Percentiles rank a stretch among this genome's conserved stretches.
These are phyloP conservation scores for Aplysina aerophoba DNA, from an alignment of 37 sponge, comb jelly and placozoan genomes.

Conservation along the genomic window DNA sequence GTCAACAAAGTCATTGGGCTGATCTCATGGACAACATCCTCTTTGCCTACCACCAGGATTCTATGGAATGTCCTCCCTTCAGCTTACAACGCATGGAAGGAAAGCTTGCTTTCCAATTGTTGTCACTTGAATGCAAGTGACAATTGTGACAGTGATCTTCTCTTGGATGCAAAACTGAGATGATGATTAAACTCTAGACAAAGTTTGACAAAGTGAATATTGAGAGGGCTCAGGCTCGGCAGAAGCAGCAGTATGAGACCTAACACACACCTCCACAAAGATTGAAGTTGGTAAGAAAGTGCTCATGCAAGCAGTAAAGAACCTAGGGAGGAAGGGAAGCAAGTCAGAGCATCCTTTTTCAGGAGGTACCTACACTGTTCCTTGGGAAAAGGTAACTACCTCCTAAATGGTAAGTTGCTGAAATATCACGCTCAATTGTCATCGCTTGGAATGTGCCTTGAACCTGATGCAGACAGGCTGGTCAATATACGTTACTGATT, in stretches of 20 bases:
- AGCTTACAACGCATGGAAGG: no score
- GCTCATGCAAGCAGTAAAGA: constrained; percentile 8
- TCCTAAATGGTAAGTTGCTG: constrained; percentile 25
- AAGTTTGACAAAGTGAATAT: constrained; percentile 21
- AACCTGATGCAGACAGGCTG: no score
- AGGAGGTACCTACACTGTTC: neutral
- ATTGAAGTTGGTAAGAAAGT: no score
- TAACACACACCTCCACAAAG: neutral
- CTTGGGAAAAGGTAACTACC: constrained; percentile 26
- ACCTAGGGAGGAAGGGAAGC: constrained; percentile 31
- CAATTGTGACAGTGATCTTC: no score
- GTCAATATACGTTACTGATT: no score
- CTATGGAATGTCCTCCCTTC: constrained; percentile 34
- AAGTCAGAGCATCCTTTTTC: neutral
- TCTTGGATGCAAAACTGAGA: no score
- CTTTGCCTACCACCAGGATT: constrained; percentile 37
- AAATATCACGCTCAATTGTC: no score
- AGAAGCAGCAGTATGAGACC: constrained; percentile 38
- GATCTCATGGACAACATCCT: constrained; percentile 8
- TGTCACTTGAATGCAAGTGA: no score
- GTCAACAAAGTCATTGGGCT: neutral
- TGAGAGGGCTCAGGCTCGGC: constrained; percentile 33
- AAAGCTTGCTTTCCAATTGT: no score
- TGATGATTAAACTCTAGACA: neutral
- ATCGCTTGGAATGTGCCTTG: no score